phyloP scores from a whole-genome alignment of 1,140 invertebrate genomes.

The Diuraphis noxia region DNA sequence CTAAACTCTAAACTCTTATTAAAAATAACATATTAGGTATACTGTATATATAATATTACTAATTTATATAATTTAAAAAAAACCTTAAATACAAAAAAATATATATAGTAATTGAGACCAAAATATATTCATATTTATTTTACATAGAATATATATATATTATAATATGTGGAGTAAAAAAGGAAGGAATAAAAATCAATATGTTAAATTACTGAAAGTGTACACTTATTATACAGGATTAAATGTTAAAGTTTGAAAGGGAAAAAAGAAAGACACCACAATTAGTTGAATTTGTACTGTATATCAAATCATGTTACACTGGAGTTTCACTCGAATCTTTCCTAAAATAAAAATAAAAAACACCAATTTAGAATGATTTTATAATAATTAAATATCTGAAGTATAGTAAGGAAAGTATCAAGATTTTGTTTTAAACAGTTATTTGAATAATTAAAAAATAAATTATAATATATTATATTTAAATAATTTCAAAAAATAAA shows the following conservation, averaged over 20 bases:
- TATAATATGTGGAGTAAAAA: not conserved
- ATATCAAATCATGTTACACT: conserved; percentile 54
- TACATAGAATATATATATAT: not conserved
- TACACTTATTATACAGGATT: conserved; percentile 1
- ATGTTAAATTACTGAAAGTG: not conserved
- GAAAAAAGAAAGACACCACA: not conserved
- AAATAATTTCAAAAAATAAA: not conserved
- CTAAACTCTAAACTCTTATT: not conserved
- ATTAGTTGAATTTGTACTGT: conserved; percentile 34
- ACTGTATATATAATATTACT: not conserved
- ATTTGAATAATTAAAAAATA: not conserved
- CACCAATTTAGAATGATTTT: not conserved
- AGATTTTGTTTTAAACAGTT: not conserved
- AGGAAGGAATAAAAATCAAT: not conserved
- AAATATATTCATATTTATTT: conserved; percentile 30
- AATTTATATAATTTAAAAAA: not conserved
- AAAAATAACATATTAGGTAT: not conserved
- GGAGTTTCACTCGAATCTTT: conserved; percentile 59
- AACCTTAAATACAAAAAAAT: not conserved
- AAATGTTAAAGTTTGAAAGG: conserved; percentile 8
- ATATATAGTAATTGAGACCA: conserved; percentile 24
- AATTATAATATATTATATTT: too few species aligned
- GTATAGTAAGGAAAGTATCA: not conserved
- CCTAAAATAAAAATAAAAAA: conserved; percentile 55
- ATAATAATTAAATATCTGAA: not conserved